A percentile compares a stretch with the other conserved stretches of the same genome.
These are phyloP conservation scores for Tetropium fuscum DNA, from an alignment of 2,888 invertebrate species.

Conservation along the genomic window DNA sequence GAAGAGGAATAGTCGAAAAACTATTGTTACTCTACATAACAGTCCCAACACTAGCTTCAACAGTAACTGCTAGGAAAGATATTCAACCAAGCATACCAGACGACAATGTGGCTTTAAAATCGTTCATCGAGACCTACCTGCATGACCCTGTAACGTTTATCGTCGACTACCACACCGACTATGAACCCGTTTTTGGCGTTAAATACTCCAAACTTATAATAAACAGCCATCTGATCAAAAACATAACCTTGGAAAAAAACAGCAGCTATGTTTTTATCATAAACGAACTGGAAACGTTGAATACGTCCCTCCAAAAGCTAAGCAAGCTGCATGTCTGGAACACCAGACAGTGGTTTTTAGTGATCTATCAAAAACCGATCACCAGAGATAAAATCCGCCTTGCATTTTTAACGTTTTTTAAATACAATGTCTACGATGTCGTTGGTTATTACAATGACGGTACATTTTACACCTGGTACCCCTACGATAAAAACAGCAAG, in stretches of 20 bases:
- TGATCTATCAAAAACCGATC: neutral
- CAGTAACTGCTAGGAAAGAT: too few species aligned
- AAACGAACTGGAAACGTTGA: neutral
- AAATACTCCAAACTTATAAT: neutral
- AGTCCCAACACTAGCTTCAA: too few species aligned
- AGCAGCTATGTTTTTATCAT: conserved; percentile 5
- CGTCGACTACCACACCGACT: too few species aligned
- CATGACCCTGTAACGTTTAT: too few species aligned
- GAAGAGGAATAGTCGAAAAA: too few species aligned
- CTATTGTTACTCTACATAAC: too few species aligned
- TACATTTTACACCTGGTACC: conserved; percentile 16
- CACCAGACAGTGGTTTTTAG: neutral
- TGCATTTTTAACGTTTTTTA: neutral
- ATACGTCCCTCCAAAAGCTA: neutral
- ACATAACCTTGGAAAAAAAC: neutral
- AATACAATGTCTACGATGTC: neutral
- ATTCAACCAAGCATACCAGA: too few species aligned
- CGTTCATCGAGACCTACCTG: too few species aligned
- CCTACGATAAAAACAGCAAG: neutral
- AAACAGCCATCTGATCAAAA: neutral
- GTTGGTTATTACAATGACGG: neutral
- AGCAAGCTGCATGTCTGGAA: neutral
- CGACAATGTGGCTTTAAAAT: too few species aligned
- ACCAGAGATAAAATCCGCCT: neutral
- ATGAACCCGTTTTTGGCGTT: too few species aligned